Evolutionary conservation across 1,140 invertebrate species (phyloP), one percentile per base, ranked within the genome.

Genomic region (Branchinecta lynchi): DNA sequence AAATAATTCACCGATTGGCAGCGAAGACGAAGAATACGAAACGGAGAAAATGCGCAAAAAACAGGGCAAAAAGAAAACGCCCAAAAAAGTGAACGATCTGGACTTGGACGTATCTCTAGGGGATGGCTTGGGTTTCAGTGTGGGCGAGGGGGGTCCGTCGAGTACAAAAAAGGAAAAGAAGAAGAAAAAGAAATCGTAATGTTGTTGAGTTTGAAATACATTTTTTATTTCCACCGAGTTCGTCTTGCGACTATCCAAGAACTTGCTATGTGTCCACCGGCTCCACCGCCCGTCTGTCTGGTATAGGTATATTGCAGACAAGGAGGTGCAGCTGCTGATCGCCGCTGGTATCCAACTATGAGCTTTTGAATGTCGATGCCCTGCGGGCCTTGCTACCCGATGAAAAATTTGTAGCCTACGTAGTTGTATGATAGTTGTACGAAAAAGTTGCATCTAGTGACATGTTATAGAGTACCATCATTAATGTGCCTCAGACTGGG

Each of bases 151-250:
- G 51, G 12, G 51, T 60, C 51, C 51, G 51, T 60, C 17, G 51
- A 60, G 51, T 20, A 20, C 51, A 60, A 60, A 60, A 60, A 60
- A 60, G 51, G 51, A 60, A 60, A 60, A 60, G 51, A 60, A 60
- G 17, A 60, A 60, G 51, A 60, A 60, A 20, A 60, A 60, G 51
- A 60, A 60, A 60, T 15, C 17, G 51, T 60, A 60, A 20, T 60
- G 12, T 12, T 60, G 12, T 60, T 60, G 17, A 15, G 12, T 60
- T 12, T 20, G 17, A 20, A 15, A 60, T 15, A 60, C 51, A 20
- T 60, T 60, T 60, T 60, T 20, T 60, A 20, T 60, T 60, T 60
- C 32, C 32, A 32, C 32, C 51, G 51, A 60, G 51, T 60, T 60
- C 6, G 17, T 60, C 17, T 60, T 60, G 12, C 17, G 51, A 15